A percentile compares a stretch with the other conserved stretches of the same genome.
phyloP scores from a whole-genome alignment of 2,888 invertebrate genomes.

The Watsonalla cultraria region DNA sequence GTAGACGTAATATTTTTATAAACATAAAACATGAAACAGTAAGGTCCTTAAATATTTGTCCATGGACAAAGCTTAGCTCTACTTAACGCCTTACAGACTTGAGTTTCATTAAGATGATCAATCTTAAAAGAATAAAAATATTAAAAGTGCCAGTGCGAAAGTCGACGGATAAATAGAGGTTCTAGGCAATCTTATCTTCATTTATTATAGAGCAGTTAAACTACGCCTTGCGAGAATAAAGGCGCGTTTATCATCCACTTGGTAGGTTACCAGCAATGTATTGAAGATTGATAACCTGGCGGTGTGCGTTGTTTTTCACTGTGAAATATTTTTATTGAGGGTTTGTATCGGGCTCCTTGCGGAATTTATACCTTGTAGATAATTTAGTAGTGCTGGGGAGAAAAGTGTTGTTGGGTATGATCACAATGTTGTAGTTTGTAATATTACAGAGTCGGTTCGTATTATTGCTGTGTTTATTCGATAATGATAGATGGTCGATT shows the following conservation, averaged over 20 bases:
- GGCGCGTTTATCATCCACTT: slow-evolving; percentile 64
- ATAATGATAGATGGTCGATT: too few species aligned
- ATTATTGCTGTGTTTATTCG: too few species aligned
- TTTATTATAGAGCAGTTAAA: slow-evolving; percentile 66
- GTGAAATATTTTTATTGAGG: slow-evolving; percentile 26
- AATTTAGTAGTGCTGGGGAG: slow-evolving; percentile 3
- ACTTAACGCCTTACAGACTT: slow-evolving; percentile 5
- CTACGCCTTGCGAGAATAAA: slow-evolving; percentile 60
- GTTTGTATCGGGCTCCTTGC: slow-evolving; percentile 10
- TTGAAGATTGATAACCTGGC: slow-evolving; percentile 61
- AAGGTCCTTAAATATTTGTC: too few species aligned
- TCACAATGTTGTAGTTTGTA: not conserved
- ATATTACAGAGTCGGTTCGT: not conserved
- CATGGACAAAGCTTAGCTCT: not conserved
- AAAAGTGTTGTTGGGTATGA: not conserved
- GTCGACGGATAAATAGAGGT: slow-evolving; percentile 52
- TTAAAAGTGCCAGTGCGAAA: slow-evolving; percentile 40
- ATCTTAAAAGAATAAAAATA: slow-evolving; percentile 50
- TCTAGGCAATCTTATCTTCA: slow-evolving; percentile 66
- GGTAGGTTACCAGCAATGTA: slow-evolving; percentile 54
- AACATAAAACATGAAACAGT: not conserved
- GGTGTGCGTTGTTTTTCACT: slow-evolving; percentile 33
- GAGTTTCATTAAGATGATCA: slow-evolving; percentile 36
- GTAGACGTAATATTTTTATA: not conserved
- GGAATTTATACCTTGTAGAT: slow-evolving; percentile 8